Conservation (phyloP, 2,888 invertebrate genomes). For the Ophion obscuratus region DNA sequence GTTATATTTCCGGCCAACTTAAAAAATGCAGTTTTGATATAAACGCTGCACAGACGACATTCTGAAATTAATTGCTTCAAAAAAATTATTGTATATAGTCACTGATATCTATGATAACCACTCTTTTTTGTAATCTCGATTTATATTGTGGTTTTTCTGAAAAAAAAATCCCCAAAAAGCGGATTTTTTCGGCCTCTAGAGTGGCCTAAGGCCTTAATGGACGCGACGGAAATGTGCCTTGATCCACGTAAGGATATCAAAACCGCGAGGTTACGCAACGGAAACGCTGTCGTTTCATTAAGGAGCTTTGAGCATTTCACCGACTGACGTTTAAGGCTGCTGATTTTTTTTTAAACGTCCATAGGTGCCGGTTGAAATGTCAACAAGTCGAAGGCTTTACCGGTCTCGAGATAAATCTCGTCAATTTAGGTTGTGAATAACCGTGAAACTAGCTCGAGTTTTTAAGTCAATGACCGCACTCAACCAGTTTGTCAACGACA, state of each 20-base stretch:
- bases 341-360: neutral
- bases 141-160: no score
- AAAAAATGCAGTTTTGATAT: no score
- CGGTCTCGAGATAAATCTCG: neutral
- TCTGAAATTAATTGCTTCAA: no score
- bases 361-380: neutral
- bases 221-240: neutral
- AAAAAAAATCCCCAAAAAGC: no score
- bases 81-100: no score
- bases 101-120: no score
- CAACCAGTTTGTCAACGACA: neutral
- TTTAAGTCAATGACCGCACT: neutral
- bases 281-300: neutral
- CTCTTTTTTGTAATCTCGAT: no score
- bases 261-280: neutral
- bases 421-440: neutral
- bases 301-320: neutral
- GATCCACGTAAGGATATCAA: neutral
- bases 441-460: neutral
- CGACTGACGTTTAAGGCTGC: neutral
- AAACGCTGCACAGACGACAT: no score
- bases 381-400: neutral
- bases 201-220: neutral
- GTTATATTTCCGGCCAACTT: no score
- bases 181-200: no score